Evolutionary conservation across 2,888 invertebrate genomes (phyloP), one percentile per base, ranked within the genome.

Genomic region (Strigamia crassipes): DNA sequence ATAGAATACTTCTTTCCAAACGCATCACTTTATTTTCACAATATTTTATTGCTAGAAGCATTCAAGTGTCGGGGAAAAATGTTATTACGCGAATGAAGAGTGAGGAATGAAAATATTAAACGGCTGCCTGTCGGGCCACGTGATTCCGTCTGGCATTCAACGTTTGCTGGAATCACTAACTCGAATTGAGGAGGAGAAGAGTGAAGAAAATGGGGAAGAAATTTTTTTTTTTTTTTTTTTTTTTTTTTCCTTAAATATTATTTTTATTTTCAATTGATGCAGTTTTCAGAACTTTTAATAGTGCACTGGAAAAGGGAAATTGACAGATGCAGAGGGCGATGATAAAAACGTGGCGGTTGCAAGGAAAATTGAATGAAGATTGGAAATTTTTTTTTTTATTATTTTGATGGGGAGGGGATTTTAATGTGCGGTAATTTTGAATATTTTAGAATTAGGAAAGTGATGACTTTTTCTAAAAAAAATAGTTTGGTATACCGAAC

Each of bases 91-190:
- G 51, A 15, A 15, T n/a, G 51, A 51, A 51, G 51, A 18, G 51
- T 51, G 51, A 51, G 51, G 51, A 51, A 51, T n/a, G 51, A 51
- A 51, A 51, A 51, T 51, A 51, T 51, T 13, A 51, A 18, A 18
- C n/a, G 51, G 51, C 3, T 51, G 51, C 51, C 51, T 4, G 13
- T 51, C 18, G 51, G 34, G 51, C 51, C 51, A 51, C 51, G 18
- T 51, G 51, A 51, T 51, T 51, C 51, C n/a, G 51, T 51, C 12
- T 51, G 51, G 51, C 51, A 51, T 51, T 51, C 51, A 51, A n/a
- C 51, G 51, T 51, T 13, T n/a, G 51, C 15, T 6, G 8, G 51
- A n/a, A n/a, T 51, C n/a, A n/a, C n/a, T 51, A 51, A 51, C 51
- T n/a, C 51, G 51, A 15, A 15, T 18, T 51, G 51, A 1, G 51